A percentile compares a stretch with the other conserved stretches of the same genome.
Conservation (phyloP, 2,113 vertebrate species). For the Grus americana region DNA sequence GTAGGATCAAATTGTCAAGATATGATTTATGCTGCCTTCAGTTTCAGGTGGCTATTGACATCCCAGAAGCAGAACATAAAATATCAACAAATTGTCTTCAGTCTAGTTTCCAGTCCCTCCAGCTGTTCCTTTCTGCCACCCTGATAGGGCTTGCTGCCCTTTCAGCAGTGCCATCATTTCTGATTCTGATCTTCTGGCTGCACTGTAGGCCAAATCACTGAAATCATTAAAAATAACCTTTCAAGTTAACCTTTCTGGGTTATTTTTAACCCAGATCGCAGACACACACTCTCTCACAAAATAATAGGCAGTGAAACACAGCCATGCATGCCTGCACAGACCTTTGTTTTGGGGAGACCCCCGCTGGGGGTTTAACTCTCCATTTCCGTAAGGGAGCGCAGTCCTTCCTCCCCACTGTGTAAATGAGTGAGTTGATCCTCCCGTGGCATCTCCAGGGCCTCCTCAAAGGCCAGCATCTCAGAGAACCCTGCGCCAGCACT, state of each 20-base stretch:
- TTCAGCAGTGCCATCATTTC: not conserved
- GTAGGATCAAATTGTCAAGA: not conserved
- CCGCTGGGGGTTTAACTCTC: not conserved
- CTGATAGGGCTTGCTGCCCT: not conserved
- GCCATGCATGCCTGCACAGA: slow-evolving; percentile 26
- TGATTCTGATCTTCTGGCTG: not conserved
- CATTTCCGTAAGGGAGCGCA: not conserved
- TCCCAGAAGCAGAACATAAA: not conserved
- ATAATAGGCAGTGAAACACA: not conserved
- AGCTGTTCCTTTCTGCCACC: not conserved
- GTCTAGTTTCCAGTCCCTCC: not conserved
- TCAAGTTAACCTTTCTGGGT: slow-evolving; percentile 34
- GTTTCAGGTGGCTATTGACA: not conserved
- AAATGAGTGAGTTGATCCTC: not conserved
- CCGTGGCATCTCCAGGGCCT: not conserved
- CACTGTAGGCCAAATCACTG: not conserved
- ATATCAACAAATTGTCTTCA: not conserved
- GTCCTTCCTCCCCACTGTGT: not conserved
- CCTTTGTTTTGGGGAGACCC: slow-evolving; percentile 1
- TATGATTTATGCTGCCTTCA: not conserved
- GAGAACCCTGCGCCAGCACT: not conserved
- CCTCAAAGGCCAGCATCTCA: not conserved
- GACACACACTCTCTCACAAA: not conserved
- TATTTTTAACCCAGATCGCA: slow-evolving; percentile 10
- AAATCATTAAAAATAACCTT: not conserved